A percentile compares a stretch with the other conserved stretches of the same genome.
Evolutionary conservation across 2,113 vertebrate species (phyloP).

Genomic region (Stigmatopora argus): DNA sequence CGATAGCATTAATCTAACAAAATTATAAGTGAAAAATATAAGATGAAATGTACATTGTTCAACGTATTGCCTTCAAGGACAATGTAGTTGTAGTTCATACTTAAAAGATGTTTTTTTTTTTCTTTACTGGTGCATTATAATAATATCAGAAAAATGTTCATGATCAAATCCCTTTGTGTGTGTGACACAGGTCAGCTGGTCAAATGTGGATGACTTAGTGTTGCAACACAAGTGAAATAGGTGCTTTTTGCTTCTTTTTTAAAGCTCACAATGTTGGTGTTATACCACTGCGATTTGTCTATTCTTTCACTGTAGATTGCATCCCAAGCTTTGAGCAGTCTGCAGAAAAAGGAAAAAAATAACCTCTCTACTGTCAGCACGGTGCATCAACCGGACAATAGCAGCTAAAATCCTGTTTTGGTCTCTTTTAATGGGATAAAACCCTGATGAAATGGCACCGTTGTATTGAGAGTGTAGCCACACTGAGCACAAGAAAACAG

Average conservation of each 20-base stretch:
- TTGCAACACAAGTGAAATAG: conserved; percentile 45
- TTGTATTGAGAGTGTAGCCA: conserved; percentile 35
- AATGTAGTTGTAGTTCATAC: not conserved
- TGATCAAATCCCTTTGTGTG: conserved; percentile 48
- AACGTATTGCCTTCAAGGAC: not conserved
- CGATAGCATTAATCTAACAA: not conserved
- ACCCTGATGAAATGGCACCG: conserved; percentile 65
- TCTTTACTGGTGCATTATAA: not conserved
- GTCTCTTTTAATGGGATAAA: conserved; percentile 44
- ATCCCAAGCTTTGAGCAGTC: conserved; percentile 43
- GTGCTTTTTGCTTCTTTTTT: conserved; percentile 42
- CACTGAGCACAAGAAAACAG: not conserved
- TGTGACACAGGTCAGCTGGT: conserved; percentile 53
- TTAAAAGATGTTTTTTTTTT: not conserved
- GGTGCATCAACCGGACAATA: conserved; percentile 55
- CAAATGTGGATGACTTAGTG: conserved; percentile 55
- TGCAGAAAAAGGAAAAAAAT: conserved; percentile 40
- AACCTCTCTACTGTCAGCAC: conserved; percentile 49
- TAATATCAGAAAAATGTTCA: conserved; percentile 35
- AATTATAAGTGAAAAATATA: not conserved
- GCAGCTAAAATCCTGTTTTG: conserved; percentile 50
- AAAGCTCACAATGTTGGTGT: conserved; percentile 45
- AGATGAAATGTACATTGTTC: not conserved
- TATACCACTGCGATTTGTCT: conserved; percentile 36
- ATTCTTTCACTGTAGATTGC: conserved; percentile 47